Conservation (phyloP, 2,797 vertebrate species). For the Artibeus lituratus region DNA sequence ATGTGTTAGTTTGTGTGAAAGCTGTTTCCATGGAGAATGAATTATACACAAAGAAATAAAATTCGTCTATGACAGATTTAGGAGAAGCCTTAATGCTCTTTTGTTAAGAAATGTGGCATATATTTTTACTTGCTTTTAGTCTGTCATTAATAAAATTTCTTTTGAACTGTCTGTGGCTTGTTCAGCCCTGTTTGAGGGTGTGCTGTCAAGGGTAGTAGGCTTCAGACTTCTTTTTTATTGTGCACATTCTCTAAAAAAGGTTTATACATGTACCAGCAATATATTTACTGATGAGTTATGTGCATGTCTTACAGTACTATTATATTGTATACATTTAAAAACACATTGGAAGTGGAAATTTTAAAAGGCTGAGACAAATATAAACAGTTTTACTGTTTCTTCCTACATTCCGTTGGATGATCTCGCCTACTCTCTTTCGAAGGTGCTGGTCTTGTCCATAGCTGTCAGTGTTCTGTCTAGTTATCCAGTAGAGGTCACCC, state of each 20-base stretch:
- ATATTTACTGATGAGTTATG: neutral
- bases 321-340: neutral
- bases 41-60: neutral
- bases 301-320: neutral
- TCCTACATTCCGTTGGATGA: neutral
- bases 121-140: conserved; percentile 20
- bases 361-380: conserved; percentile 22
- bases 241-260: neutral
- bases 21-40: neutral
- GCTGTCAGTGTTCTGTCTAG: neutral
- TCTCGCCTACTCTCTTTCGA: neutral
- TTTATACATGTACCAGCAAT: neutral
- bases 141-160: conserved; percentile 1
- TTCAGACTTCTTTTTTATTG: neutral
- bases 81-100: neutral
- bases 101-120: conserved; percentile 11
- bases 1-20: conserved; percentile 2
- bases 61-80: neutral
- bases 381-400: neutral
- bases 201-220: neutral
- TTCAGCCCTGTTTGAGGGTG: neutral
- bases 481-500: conserved; percentile 59
- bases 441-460: neutral
- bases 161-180: neutral
- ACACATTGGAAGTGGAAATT: neutral